A percentile compares a stretch with the other conserved stretches of the same genome.
phyloP scores from a whole-genome alignment of 2,888 invertebrate species.

The Pyrrhia umbra region DNA sequence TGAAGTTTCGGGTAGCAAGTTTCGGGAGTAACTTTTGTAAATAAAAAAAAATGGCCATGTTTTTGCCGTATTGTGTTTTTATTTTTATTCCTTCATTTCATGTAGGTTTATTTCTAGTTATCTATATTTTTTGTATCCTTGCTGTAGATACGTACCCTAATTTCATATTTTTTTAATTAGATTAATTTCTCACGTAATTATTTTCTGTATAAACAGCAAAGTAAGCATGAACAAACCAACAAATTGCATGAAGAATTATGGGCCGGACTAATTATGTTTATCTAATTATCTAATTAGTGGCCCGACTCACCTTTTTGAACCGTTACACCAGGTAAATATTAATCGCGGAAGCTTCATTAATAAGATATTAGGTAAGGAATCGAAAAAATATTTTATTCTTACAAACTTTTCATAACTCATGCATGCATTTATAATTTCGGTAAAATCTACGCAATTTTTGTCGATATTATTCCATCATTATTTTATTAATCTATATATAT shows the following conservation, averaged over 20 bases:
- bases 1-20: background rate
- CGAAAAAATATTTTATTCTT: background rate
- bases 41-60: no score
- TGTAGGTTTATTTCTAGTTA: background rate
- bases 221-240: conserved; percentile 26
- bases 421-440: no score
- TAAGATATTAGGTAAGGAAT: conserved; percentile 3
- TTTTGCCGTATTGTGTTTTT: no score
- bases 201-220: conserved; percentile 7
- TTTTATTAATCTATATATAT: no score
- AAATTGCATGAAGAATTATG: conserved; percentile 33
- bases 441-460: no score
- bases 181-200: background rate
- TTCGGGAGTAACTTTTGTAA: no score
- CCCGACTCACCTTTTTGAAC: conserved; percentile 25
- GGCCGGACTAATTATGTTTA: conserved; percentile 38
- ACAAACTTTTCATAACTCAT: no score
- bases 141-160: no score
- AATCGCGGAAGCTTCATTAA: conserved; percentile 17
- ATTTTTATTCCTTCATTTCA: no score
- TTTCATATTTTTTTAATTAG: background rate
- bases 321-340: conserved; percentile 22
- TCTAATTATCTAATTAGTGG: conserved; percentile 45
- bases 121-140: background rate
- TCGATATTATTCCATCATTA: no score